Conservation (phyloP, 2,113 vertebrate species). For the Grammomys surdaster region DNA sequence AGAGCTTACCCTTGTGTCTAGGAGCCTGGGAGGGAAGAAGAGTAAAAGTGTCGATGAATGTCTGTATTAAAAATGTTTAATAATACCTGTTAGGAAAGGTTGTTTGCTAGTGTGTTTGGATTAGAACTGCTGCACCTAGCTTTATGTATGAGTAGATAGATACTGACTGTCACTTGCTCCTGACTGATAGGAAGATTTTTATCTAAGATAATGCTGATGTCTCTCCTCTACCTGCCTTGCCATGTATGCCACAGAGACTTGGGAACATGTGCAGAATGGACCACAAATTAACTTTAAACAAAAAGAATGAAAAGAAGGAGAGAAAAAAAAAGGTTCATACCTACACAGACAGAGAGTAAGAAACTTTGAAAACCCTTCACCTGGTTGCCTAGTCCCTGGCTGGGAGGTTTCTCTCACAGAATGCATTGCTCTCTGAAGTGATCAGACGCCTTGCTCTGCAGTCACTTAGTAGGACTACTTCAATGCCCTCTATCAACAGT, state of each 20-base stretch:
- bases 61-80: not conserved
- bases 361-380: not conserved
- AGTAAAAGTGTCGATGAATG: not conserved
- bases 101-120: fast-evolving
- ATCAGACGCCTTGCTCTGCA: conserved; percentile 55
- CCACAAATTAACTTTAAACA: conserved; percentile 26
- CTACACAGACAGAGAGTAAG: not conserved
- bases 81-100: fast-evolving
- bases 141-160: not conserved
- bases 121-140: not conserved
- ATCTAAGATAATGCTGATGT: conserved; percentile 21
- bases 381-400: not conserved
- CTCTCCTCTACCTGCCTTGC: conserved; percentile 25
- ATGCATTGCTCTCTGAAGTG: conserved; percentile 54
- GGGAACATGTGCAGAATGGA: not conserved
- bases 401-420: conserved; percentile 22
- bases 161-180: not conserved
- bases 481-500: not conserved
- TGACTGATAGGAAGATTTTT: not conserved
- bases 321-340: not conserved
- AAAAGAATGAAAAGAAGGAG: not conserved
- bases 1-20: not conserved
- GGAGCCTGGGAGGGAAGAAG: not conserved
- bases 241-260: not conserved
- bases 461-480: not conserved